Base-by-base conservation (phyloP, 2,888 invertebrate species). In the Tineola bisselliella region DNA sequence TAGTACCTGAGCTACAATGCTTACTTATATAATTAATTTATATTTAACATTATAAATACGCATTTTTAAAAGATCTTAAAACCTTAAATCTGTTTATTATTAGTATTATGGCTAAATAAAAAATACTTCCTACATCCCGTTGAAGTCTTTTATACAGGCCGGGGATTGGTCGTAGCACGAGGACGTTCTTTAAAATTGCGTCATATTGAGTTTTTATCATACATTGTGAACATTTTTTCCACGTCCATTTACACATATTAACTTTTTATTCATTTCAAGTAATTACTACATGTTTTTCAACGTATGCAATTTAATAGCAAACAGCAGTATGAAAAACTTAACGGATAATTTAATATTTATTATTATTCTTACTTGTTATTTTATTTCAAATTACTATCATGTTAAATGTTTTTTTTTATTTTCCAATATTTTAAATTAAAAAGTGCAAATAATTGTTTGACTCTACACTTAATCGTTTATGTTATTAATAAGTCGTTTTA, bases 121-220 rank as follows among this genome's bases (percentile, higher is more conserved):
- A 38, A 38, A 38, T 38, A 38, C 38, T 38, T 38, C 17, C 48
- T 17, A 17, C 48, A 56, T 19, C 56, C 56, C 56, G 56, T 56
- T 56, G 56, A 56, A 25, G 56, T 56, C 56, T 56, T 56, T 56
- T 56, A 13, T 56, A 56, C 18, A 18, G 48, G 15, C 5, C 48
- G 18, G 56, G 25, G 30, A 19, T 19, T 18, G 11, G 56, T 17
- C 56, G 56, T 48, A 25, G 48, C 15, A 17, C 48, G 48, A 48
- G 48, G 48, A 48, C 48, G 48, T 48, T 13, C 48, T 38, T 12
- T 38, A 10, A 38, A 48, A 48, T 48, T 48, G 15, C 48, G 17
- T 48, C 48, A 48, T 48, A n/a, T 48, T 17, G 15, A 15, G 15
- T 13, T 48, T 48, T 48, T 48, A 17, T 17, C 17, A 5, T 13